Evolutionary conservation across 2,113 vertebrate species (phyloP).

Genomic region (Malurus elegans): DNA sequence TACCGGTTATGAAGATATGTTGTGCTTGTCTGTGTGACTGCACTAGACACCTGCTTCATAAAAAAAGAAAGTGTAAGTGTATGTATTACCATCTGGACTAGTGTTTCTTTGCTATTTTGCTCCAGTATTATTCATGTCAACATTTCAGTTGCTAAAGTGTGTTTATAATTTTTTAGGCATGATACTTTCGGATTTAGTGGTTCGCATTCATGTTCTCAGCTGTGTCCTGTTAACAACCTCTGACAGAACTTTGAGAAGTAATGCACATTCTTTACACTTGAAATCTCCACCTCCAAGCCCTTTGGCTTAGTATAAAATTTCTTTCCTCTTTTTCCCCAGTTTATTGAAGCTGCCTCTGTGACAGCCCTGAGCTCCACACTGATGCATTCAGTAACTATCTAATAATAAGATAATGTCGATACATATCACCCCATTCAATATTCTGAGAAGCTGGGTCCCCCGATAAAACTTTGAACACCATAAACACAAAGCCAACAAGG

Average conservation of each 20-base stretch:
- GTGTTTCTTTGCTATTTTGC: neutral
- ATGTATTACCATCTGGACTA: neutral
- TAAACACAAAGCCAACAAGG: neutral
- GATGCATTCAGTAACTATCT: neutral
- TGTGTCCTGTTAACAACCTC: neutral
- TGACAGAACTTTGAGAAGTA: neutral
- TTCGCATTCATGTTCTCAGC: neutral
- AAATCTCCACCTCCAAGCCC: neutral
- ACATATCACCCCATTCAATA: neutral
- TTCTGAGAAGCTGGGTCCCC: neutral
- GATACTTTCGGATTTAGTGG: neutral
- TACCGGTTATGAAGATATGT: rapidly evolving
- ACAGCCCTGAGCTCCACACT: neutral
- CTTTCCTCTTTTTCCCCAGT: neutral
- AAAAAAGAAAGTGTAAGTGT: neutral
- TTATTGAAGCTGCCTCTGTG: neutral
- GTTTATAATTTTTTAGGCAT: neutral
- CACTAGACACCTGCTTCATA: neutral
- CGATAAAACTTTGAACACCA: neutral
- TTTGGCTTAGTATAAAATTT: neutral
- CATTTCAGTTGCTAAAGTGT: neutral
- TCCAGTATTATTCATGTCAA: neutral
- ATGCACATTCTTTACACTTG: neutral
- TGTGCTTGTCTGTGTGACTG: neutral
- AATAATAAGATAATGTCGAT: neutral